These are phyloP conservation scores for Lithophane leautieri DNA, from an alignment of 2,888 invertebrate genomes.

Conservation along the genomic window DNA sequence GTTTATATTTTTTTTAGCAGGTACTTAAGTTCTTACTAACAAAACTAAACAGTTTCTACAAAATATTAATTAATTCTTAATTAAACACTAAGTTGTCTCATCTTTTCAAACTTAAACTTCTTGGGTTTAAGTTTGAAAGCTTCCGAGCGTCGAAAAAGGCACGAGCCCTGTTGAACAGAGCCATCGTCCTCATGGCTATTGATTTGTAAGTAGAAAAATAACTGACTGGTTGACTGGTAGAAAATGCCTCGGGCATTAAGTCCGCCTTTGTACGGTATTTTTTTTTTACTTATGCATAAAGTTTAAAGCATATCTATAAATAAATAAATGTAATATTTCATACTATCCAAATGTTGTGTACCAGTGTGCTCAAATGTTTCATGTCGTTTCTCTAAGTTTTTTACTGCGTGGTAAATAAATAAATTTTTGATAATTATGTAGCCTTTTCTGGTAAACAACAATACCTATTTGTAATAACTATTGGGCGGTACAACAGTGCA, in stretches of 20 bases:
- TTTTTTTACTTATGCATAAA: no score
- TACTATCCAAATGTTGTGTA: neutral
- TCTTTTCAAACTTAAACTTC: no score
- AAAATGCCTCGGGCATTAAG: no score
- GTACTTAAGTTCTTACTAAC: conserved; percentile 1
- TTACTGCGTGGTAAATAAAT: neutral
- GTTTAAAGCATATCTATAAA: no score
- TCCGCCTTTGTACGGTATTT: no score
- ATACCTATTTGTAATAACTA: neutral
- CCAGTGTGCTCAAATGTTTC: neutral
- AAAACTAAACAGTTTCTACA: conserved; percentile 16
- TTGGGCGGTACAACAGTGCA: neutral
- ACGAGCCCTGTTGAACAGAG: conserved; percentile 18
- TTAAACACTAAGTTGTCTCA: conserved; percentile 15
- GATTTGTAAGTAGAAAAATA: neutral
- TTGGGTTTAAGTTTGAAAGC: no score
- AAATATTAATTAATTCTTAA: conserved; percentile 31
- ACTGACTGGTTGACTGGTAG: no score
- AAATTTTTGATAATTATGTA: no score
- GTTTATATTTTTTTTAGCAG: neutral
- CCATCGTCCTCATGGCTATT: neutral
- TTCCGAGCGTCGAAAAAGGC: conserved; percentile 1
- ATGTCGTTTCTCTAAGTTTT: neutral
- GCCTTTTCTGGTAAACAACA: neutral
- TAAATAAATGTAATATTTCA: neutral